Base-by-base conservation (phyloP, 2,797 vertebrate genomes). In the Meda fulgida region DNA sequence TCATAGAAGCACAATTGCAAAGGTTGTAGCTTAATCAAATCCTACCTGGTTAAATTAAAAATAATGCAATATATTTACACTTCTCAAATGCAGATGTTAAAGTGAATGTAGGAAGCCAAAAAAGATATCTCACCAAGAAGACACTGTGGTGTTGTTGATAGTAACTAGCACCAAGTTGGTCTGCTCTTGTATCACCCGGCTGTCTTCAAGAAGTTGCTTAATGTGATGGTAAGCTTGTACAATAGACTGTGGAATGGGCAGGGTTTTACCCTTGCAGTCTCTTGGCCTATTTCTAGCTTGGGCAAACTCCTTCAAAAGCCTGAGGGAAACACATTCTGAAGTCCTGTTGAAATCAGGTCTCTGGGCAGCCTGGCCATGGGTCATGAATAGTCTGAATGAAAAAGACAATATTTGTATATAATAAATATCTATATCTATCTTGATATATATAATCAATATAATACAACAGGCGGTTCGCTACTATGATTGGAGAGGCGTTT, bases 241-340 rank as follows among this genome's bases (percentile, higher is more conserved):
- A 46, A 46, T 46, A 46, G 43, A 46, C 48, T 84, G 84, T 8
- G 84, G 70, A 67, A 86, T 81, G 23, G 70, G 13, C 19, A 86
- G 81, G 5, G 78, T 81, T 40, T 43, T 86, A 5, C 79, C 79
- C 23, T 76, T 81, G 43, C 10, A 23, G 58, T 81, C 79, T 38
- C 81, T 86, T 76, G 84, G 78, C 78, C 84, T 81, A 58, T 86
- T 81, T 67, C 78, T 85, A 46, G 78, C 40, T 67, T 81, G 31
- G 38, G 26, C 34, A 19, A 43, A 85, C 31, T 85, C 78, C 29
- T 81, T 85, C 3, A 36, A 81, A 26, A 81, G 84, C 21, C 43
- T 46, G 66, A 69, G 66, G 36, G 66, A 69, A 69, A 19, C 26
- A 69, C 36, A 76, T 29, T 77, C 63, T n/a, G 58, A 53, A 13